Conservation (phyloP, 2,888 invertebrate species). For the Drosophila paranaensis region DNA sequence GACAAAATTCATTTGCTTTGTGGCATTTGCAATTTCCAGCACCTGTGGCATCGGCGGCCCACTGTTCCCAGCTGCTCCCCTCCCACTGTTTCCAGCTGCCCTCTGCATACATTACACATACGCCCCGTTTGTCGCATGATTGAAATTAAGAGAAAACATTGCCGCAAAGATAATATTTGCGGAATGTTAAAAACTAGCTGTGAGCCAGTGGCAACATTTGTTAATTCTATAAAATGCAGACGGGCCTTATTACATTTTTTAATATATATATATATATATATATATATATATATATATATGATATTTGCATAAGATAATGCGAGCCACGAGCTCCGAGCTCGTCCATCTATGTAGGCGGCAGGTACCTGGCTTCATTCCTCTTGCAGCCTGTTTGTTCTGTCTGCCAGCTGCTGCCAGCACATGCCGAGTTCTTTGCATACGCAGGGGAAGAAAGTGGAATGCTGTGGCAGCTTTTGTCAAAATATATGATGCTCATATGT, state of each 20-base stretch:
- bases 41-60: slow-evolving; percentile 17
- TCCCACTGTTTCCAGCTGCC: not conserved
- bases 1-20: slow-evolving; percentile 38
- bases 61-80: not conserved
- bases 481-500: slow-evolving; percentile 75
- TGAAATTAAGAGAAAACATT: slow-evolving; percentile 29
- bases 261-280: slow-evolving; percentile 11
- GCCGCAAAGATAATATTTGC: slow-evolving; percentile 48
- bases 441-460: not conserved
- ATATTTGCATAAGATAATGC: slow-evolving; percentile 33
- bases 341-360: not conserved
- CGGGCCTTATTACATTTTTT: slow-evolving; percentile 62
- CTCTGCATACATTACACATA: slow-evolving; percentile 46
- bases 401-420: slow-evolving; percentile 53
- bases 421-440: slow-evolving; percentile 30
- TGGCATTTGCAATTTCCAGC: slow-evolving; percentile 28
- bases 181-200: slow-evolving; percentile 22
- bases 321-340: not conserved
- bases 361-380: slow-evolving; percentile 15
- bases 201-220: slow-evolving; percentile 23
- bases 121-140: slow-evolving; percentile 31
- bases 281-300: slow-evolving; percentile 11
- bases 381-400: slow-evolving; percentile 53
- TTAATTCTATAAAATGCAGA: slow-evolving; percentile 58
- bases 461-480: slow-evolving; percentile 62